A percentile compares a stretch with the other conserved stretches of the same genome.
phyloP scores from a whole-genome alignment of 1,140 invertebrate species.

The Calycopis cecrops region DNA sequence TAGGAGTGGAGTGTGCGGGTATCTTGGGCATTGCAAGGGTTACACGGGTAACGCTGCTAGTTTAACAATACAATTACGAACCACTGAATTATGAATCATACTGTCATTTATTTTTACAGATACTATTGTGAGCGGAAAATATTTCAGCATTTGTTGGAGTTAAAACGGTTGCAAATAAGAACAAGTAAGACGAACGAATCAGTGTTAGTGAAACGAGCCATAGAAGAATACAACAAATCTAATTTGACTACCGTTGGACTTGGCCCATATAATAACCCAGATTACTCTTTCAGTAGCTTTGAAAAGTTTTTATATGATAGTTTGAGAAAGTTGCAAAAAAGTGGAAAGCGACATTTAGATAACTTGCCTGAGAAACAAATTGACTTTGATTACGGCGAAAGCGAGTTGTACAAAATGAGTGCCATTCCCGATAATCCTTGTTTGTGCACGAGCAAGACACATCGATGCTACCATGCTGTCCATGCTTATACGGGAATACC shows the following conservation, averaged over 20 bases:
- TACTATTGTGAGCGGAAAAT: constrained; percentile 95
- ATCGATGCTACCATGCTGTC: constrained; percentile 91
- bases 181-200: constrained; percentile 92
- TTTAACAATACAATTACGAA: no score
- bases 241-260: constrained; percentile 81
- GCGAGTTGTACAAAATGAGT: constrained; percentile 69
- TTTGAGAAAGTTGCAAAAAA: constrained; percentile 84
- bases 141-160: constrained; percentile 94
- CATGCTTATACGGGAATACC: constrained; percentile 93
- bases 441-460: constrained; percentile 88
- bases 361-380: constrained; percentile 76
- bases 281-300: constrained; percentile 89
- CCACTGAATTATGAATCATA: no score
- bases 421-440: constrained; percentile 76
- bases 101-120: constrained; percentile 74
- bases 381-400: constrained; percentile 70
- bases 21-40: no score
- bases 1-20: no score
- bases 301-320: constrained; percentile 95
- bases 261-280: constrained; percentile 81
- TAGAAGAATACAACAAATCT: constrained; percentile 87
- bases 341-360: constrained; percentile 78
- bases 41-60: no score
- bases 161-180: constrained; percentile 94
- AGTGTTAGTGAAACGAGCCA: constrained; percentile 89